These are phyloP conservation scores for Pandemis cinnamomeana DNA, from an alignment of 2,888 invertebrate genomes.

Conservation along the genomic window DNA sequence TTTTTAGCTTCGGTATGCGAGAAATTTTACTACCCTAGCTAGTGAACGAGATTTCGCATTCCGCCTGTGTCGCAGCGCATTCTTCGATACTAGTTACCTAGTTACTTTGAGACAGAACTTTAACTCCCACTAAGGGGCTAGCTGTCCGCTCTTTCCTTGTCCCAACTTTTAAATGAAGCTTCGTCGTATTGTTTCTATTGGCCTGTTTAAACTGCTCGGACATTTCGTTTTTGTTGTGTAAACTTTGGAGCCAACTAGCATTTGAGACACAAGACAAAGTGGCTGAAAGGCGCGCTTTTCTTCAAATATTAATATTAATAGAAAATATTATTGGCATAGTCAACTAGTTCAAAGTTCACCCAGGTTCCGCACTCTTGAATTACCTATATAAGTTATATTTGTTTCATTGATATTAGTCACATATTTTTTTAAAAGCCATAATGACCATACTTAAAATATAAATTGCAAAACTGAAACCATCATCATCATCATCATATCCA, in stretches of 20 bases:
- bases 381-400: too few relatives aligned
- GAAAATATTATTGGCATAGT: too few relatives aligned
- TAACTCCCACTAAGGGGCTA: slow-evolving; percentile 36
- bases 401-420: too few relatives aligned
- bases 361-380: too few relatives aligned
- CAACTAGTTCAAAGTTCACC: too few relatives aligned
- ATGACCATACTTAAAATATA: too few relatives aligned
- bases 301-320: too few relatives aligned
- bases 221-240: slow-evolving; percentile 19
- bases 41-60: slow-evolving; percentile 16
- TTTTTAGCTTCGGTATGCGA: background rate
- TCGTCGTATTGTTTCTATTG: slow-evolving; percentile 39
- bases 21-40: background rate
- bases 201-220: slow-evolving; percentile 30
- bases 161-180: slow-evolving; percentile 38
- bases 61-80: slow-evolving; percentile 20
- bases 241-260: slow-evolving; percentile 13
- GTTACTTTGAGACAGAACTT: slow-evolving; percentile 28
- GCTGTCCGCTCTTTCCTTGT: slow-evolving; percentile 34
- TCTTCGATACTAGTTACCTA: slow-evolving; percentile 17
- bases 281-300: background rate
- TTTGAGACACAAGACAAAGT: background rate
- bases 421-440: too few relatives aligned
- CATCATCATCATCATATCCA: too few relatives aligned
- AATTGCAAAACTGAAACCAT: too few relatives aligned